Percentiles rank a stretch among this genome's conserved stretches.
phyloP scores from a whole-genome alignment of 1,140 invertebrate genomes.

The Pygmarrhopalites habei region DNA sequence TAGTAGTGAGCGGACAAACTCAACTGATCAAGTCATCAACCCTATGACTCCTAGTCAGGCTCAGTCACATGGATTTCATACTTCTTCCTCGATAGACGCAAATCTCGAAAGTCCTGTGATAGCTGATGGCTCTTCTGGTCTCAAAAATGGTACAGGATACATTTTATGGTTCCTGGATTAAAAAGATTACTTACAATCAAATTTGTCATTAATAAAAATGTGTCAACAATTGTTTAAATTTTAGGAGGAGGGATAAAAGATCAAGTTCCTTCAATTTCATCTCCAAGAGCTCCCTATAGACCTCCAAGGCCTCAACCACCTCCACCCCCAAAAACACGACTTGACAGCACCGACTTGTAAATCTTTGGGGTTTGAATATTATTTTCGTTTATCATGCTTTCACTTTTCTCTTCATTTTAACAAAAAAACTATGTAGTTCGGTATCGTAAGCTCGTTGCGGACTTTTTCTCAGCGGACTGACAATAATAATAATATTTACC shows the following conservation, averaged over 20 bases:
- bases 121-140: too few relatives aligned
- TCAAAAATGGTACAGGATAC: neutral
- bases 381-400: too few relatives aligned
- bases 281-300: neutral
- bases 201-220: neutral
- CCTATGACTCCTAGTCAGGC: neutral
- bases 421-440: neutral
- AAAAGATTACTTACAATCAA: neutral
- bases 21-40: neutral
- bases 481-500: too few relatives aligned
- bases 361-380: too few relatives aligned
- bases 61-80: neutral
- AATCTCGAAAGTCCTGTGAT: too few relatives aligned
- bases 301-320: conserved; percentile 9
- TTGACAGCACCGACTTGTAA: conserved; percentile 9
- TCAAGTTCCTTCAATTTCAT: neutral
- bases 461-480: too few relatives aligned
- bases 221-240: neutral
- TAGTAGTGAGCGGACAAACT: neutral
- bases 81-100: too few relatives aligned
- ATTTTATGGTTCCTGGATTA: neutral
- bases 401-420: neutral
- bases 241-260: neutral
- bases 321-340: neutral
- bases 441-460: too few relatives aligned